Conservation (phyloP, 2,797 vertebrate species). For the Vipera ursinii region DNA sequence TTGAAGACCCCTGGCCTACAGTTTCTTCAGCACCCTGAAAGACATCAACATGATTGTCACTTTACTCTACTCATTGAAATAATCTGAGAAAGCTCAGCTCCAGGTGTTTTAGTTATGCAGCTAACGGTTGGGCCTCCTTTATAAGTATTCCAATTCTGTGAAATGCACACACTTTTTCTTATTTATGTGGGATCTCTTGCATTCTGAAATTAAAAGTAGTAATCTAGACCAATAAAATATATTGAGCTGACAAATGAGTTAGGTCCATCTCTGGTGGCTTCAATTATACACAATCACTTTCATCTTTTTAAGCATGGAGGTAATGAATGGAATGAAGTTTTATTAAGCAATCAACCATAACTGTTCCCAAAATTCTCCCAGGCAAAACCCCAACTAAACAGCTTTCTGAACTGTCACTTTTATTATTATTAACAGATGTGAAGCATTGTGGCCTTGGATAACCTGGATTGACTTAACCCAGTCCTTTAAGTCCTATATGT, state of each 20-base stretch:
- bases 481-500: neutral
- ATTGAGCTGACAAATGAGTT: neutral
- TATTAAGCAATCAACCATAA: neutral
- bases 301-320: too few relatives aligned
- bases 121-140: neutral
- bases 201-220: neutral
- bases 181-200: neutral
- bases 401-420: neutral
- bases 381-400: neutral
- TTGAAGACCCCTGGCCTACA: neutral
- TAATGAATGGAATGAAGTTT: neutral
- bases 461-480: neutral
- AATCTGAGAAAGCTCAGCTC: neutral
- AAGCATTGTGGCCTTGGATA: neutral
- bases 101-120: neutral
- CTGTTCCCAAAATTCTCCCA: neutral
- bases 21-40: neutral
- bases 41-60: neutral
- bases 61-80: neutral
- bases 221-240: neutral
- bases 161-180: neutral
- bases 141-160: neutral
- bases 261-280: neutral
- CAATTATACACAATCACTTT: neutral
- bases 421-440: neutral